phyloP scores from a whole-genome alignment of 2,113 vertebrate species.

The Lonchura striata region DNA sequence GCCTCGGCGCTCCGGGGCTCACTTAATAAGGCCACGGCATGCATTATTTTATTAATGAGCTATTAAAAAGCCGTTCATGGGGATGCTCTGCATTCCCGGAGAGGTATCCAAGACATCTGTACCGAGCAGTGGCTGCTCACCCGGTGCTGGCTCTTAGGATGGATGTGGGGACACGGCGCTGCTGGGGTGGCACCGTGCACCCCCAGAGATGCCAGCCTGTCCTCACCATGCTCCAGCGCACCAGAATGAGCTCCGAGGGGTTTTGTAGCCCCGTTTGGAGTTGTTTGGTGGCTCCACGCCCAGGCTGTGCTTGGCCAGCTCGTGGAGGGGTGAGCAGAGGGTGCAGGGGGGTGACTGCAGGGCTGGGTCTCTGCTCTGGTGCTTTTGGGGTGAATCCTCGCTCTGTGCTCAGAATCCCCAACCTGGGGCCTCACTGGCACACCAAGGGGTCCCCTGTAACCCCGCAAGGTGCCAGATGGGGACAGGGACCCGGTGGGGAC shows the following conservation, averaged over 20 bases:
- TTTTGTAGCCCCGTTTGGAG: not conserved
- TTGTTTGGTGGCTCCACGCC: not conserved
- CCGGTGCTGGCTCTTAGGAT: rapidly evolving
- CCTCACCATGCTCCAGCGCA: rapidly evolving
- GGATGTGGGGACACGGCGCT: rapidly evolving
- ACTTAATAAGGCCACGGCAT: not conserved
- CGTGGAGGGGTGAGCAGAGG: rapidly evolving
- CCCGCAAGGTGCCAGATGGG: not conserved
- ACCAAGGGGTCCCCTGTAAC: not conserved
- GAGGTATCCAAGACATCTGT: not conserved
- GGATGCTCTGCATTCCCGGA: not conserved
- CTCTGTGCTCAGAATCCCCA: rapidly evolving
- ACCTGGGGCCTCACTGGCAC: rapidly evolving
- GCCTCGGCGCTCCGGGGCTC: not conserved
- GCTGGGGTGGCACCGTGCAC: not conserved
- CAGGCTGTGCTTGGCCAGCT: not conserved
- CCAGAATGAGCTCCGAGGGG: not conserved
- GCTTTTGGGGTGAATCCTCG: not conserved
- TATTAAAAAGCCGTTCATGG: constrained; percentile 37
- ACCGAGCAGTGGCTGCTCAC: rapidly evolving
- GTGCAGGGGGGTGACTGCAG: rapidly evolving
- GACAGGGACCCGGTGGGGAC: rapidly evolving
- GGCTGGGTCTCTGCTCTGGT: not conserved
- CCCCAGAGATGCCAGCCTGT: not conserved
- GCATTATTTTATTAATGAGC: constrained; percentile 56